Base-by-base conservation (phyloP, 2,888 invertebrate genomes). In the Clitarchus hookeri region DNA sequence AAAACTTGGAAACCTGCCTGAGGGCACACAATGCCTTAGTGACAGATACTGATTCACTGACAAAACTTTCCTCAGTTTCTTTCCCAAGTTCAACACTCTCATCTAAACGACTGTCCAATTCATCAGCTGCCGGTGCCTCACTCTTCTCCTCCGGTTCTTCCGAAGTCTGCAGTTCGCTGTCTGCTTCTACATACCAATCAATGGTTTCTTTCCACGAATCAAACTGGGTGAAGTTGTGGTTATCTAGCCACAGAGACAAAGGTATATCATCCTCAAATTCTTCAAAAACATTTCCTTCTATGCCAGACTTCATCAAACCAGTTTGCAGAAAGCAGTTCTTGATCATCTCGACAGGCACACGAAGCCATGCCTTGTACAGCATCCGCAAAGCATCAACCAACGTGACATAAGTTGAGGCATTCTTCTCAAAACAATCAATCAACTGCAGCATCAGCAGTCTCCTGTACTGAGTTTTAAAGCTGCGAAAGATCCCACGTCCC, bases 391-490 rank as follows among this genome's bases (percentile, higher is more conserved):
- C 82, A 82, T 82, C 82, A 3, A 82, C 11, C 36, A 82, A 16
- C 6, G 82, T 82, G 82, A 82, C 25, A 19, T 23, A 23, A 6
- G 82, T 27, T 23, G 27, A 26, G 19, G 23, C 82, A 36, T 82
- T 26, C 36, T 44, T 36, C 36, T 82, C 82, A 19, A 82, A 36
- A n/a, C 82, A 82, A 44, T 82, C 82, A 4, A 82, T 82, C 82
- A 82, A 6, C 82, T 82, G 27, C 44, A 82, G 82, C 19, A 82
- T 27, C 16, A 82, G 82, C 36, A 82, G 13, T 44, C 82, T 82
- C 44, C 82, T 82, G 44, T 82, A 82, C 27, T 82, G 82, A 36
- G 82, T 82, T n/a, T 82, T 82, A 36, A 82, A 82, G 82, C 82
- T 82, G 13, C 82, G 82, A 36, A 82, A 82, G 8, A 82, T 82